Evolutionary conservation across 1,140 invertebrate genomes (phyloP).

Genomic region (Aphelenchoides avenae): DNA sequence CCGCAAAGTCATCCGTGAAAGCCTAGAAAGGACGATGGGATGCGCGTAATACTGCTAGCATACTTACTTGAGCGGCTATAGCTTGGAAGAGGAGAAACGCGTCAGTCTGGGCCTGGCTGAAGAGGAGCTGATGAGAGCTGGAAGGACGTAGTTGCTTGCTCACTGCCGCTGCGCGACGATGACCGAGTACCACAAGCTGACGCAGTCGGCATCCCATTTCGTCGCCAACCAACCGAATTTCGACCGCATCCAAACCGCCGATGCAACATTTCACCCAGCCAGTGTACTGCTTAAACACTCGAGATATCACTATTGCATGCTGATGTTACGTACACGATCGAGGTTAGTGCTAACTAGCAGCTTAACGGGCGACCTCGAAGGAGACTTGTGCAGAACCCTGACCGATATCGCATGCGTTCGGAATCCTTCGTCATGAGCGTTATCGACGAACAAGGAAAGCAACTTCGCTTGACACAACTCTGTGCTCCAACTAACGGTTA

Average conservation of each 20-base stretch:
- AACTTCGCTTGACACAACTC: slow-evolving; percentile 24
- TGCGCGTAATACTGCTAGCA: not conserved
- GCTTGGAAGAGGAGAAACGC: slow-evolving; percentile 55
- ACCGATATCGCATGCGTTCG: too few relatives aligned
- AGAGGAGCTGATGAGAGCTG: slow-evolving; percentile 61
- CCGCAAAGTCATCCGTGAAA: slow-evolving; percentile 53
- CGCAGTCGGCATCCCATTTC: slow-evolving; percentile 32
- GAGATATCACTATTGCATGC: slow-evolving; percentile 64
- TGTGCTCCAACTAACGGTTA: slow-evolving; percentile 64
- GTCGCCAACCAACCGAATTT: slow-evolving; percentile 77
- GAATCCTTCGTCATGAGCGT: slow-evolving; percentile 47
- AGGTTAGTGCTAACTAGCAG: slow-evolving; percentile 13
- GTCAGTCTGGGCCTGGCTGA: slow-evolving; percentile 51
- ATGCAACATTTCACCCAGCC: slow-evolving; percentile 82
- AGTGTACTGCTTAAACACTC: slow-evolving; percentile 64
- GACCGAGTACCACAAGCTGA: slow-evolving; percentile 28
- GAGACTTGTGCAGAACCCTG: too few relatives aligned
- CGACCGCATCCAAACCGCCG: slow-evolving; percentile 64
- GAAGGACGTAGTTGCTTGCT: slow-evolving; percentile 51
- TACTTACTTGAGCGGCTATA: slow-evolving; percentile 47
- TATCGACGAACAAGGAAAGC: slow-evolving; percentile 50
- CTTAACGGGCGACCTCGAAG: too few relatives aligned
- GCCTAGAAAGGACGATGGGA: slow-evolving; percentile 22
- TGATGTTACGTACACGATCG: slow-evolving; percentile 60
- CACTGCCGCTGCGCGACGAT: not conserved